A percentile compares a stretch with the other conserved stretches of the same genome.
These are phyloP conservation scores for Hipposideros larvatus DNA, from an alignment of 2,797 vertebrate species.

Conservation along the genomic window DNA sequence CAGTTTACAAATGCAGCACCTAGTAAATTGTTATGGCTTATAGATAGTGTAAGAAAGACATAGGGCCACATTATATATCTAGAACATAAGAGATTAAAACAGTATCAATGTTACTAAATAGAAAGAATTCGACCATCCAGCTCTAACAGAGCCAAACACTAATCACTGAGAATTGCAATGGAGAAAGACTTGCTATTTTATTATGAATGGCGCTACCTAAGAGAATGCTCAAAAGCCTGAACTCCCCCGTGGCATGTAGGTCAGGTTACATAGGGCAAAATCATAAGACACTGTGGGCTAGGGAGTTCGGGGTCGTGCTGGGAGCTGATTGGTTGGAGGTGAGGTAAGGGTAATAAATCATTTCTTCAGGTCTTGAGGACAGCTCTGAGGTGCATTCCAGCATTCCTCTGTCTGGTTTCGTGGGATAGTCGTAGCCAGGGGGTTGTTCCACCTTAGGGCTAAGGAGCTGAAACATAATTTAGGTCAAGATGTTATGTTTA, in stretches of 20 bases:
- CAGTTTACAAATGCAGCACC: neutral
- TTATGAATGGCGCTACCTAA: neutral
- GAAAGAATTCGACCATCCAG: neutral
- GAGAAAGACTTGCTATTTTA: neutral
- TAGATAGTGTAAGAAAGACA: neutral
- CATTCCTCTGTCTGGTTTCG: neutral
- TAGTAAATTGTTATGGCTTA: neutral
- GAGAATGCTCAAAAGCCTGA: neutral
- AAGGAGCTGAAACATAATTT: neutral
- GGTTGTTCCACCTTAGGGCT: neutral
- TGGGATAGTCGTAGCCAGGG: neutral
- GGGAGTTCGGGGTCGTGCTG: neutral
- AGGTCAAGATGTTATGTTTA: neutral
- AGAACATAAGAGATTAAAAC: neutral
- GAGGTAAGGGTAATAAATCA: neutral
- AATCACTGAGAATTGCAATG: neutral
- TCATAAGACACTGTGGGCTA: neutral
- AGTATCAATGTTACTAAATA: neutral
- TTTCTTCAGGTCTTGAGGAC: neutral
- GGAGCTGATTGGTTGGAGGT: neutral
- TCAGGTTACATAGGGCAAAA: neutral
- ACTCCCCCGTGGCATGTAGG: neutral
- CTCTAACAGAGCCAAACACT: neutral
- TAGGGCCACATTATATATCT: neutral
- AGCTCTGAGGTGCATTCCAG: neutral